Evolutionary conservation across 2,113 vertebrate species (phyloP).

Genomic region (Amia ocellicauda): DNA sequence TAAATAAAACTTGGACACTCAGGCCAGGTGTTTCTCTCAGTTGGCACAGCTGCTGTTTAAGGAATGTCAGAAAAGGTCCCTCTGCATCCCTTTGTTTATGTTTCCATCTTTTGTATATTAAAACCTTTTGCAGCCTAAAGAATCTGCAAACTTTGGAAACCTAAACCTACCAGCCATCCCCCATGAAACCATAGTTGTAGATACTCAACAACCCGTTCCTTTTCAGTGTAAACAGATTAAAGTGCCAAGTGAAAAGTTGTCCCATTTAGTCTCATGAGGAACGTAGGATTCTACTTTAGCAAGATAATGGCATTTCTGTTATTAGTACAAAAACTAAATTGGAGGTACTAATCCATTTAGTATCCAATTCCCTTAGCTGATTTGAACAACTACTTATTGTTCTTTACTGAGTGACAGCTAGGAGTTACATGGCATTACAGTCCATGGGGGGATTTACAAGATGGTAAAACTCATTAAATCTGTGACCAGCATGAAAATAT

Average conservation of each 20-base stretch:
- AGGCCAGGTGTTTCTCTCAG: no score
- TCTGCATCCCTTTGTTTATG: no score
- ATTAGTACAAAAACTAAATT: constrained; percentile 37
- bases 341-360: constrained; percentile 53
- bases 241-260: constrained; percentile 31
- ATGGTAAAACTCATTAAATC: neutral
- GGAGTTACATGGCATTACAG: constrained; percentile 7
- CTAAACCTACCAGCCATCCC: no score
- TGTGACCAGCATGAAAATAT: neutral
- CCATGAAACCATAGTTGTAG: no score
- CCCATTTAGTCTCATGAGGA: constrained; percentile 43
- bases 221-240: constrained; percentile 37
- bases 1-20: no score
- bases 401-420: constrained; percentile 20
- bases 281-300: constrained; percentile 49
- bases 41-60: no score
- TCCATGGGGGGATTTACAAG: constrained; percentile 19
- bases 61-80: no score
- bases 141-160: no score
- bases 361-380: constrained; percentile 29
- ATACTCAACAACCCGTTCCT: no score
- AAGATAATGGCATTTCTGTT: constrained; percentile 34
- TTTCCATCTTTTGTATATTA: no score
- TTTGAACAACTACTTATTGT: constrained; percentile 25
- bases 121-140: no score